Evolutionary conservation across 2,797 vertebrate genomes (phyloP).

Genomic region (Chromobotia macracanthus): DNA sequence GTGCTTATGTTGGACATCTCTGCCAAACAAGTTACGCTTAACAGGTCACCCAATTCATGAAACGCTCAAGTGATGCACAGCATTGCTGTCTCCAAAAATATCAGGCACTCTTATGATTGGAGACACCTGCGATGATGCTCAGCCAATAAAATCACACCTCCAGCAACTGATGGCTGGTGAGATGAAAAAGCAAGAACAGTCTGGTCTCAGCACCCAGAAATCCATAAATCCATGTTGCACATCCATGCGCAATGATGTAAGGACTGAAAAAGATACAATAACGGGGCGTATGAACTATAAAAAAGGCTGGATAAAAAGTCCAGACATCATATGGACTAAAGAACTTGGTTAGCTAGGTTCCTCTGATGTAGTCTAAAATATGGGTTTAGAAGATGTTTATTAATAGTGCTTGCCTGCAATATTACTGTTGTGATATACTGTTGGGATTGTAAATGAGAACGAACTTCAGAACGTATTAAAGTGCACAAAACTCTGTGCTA

Average conservation of each 20-base stretch:
- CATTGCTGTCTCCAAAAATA: background rate
- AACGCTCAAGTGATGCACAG: background rate
- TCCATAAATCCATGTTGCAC: background rate
- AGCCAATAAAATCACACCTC: conserved; percentile 6
- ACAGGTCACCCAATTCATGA: background rate
- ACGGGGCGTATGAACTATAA: no score
- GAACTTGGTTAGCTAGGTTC: no score
- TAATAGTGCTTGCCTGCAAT: no score
- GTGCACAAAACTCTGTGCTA: no score
- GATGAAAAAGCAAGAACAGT: conserved; percentile 2
- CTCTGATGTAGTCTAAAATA: no score
- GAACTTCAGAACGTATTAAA: no score
- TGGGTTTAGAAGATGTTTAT: no score
- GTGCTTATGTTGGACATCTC: conserved; percentile 13
- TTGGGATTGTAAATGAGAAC: no score
- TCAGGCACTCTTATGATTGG: background rate
- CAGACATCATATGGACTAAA: no score
- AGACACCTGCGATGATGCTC: conserved; percentile 7
- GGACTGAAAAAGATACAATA: background rate
- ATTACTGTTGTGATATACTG: no score
- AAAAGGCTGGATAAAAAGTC: no score
- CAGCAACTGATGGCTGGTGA: conserved; percentile 10
- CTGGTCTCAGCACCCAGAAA: background rate
- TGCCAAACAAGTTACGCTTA: conserved; percentile 13
- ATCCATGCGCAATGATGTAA: conserved; percentile 2